These are phyloP conservation scores for Rana temporaria DNA, from an alignment of 2,113 vertebrate species.

Conservation along the genomic window DNA sequence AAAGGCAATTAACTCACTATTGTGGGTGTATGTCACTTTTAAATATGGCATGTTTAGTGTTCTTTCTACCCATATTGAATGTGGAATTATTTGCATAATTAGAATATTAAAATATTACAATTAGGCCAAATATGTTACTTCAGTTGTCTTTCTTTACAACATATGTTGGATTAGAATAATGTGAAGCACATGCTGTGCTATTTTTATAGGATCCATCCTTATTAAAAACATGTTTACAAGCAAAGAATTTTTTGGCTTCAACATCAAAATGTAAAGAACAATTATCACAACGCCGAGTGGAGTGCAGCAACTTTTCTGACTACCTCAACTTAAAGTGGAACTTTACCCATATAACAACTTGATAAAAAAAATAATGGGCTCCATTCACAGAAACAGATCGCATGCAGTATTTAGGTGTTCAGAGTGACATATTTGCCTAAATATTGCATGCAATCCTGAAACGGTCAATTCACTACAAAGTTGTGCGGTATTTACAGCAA, in stretches of 20 bases:
- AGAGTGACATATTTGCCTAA: no score
- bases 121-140: constrained; percentile 49
- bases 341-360: no score
- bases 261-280: constrained; percentile 32
- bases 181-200: constrained; percentile 47
- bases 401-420: no score
- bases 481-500: no score
- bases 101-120: constrained; percentile 51
- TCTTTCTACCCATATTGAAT: constrained; percentile 20
- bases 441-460: no score
- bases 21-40: not conserved
- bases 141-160: constrained; percentile 36
- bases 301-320: no score
- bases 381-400: no score
- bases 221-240: constrained; percentile 51
- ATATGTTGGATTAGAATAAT: constrained; percentile 46
- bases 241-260: constrained; percentile 38
- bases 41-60: not conserved
- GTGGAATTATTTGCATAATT: constrained; percentile 34
- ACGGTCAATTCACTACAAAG: no score
- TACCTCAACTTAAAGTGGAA: no score
- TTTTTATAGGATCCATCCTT: constrained; percentile 44
- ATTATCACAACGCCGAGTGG: constrained; percentile 24
- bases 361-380: no score
- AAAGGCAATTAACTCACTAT: not conserved